Evolutionary conservation across 2,113 vertebrate species (phyloP).

Genomic region (Semicossyphus pulcher): DNA sequence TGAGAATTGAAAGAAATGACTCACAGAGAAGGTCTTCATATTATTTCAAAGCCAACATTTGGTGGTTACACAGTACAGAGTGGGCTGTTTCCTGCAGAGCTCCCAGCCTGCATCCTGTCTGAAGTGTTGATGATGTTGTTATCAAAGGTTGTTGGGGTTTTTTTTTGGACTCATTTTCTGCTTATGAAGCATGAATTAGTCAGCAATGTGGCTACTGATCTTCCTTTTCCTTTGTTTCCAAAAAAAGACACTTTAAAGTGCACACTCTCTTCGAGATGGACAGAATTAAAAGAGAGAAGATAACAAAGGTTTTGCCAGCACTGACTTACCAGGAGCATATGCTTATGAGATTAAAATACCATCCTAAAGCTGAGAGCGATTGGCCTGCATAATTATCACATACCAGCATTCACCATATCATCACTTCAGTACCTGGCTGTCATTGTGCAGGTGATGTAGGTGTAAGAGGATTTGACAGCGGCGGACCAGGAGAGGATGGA

Average conservation of each 20-base stretch:
- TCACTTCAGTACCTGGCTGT: not conserved
- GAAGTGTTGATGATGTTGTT: slow-evolving; percentile 42
- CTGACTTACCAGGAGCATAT: not conserved
- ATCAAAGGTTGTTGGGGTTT: too few species aligned
- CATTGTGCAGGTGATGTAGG: not conserved
- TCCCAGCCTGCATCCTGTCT: slow-evolving; percentile 20
- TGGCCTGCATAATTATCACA: not conserved
- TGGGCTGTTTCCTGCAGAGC: slow-evolving; percentile 4
- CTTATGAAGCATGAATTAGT: slow-evolving; percentile 26
- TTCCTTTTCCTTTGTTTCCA: slow-evolving; percentile 2
- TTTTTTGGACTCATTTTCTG: slow-evolving; percentile 32
- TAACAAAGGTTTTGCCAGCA: too few species aligned
- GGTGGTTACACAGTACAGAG: slow-evolving; percentile 6
- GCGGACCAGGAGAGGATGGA: slow-evolving; percentile 1
- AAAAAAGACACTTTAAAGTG: slow-evolving; percentile 11
- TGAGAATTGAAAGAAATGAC: slow-evolving; percentile 12
- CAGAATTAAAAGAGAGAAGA: not conserved
- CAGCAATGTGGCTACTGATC: slow-evolving; percentile 13
- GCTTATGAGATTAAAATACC: not conserved
- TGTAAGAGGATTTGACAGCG: slow-evolving; percentile 13
- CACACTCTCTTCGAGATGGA: not conserved
- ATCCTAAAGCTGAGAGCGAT: not conserved
- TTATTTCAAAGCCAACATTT: slow-evolving; percentile 10
- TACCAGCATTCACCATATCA: slow-evolving; percentile 7
- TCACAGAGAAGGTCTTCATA: slow-evolving; percentile 13